Base-by-base conservation (phyloP, 2,113 vertebrate genomes). In the Gymnorhina tibicen region DNA sequence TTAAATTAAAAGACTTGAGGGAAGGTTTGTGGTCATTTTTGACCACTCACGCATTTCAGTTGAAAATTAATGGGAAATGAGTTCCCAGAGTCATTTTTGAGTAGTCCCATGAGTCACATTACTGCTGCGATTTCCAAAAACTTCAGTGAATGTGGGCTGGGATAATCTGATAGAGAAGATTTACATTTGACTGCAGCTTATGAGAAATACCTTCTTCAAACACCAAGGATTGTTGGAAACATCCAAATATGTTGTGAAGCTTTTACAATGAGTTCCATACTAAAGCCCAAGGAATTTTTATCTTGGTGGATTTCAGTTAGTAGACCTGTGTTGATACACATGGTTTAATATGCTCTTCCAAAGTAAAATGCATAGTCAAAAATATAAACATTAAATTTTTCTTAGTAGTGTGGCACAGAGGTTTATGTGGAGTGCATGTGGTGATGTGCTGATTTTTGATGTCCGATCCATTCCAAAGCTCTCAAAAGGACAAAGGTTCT, bases 1-100 rank as follows among this genome's bases (percentile, higher is more conserved):
- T 95, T 93, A 90, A 84, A 88, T 92, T 63, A 86, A 67, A 91
- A 93, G 72, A 81, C 79, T 86, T 78, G 72, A 72, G 79, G 82
- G 64, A 92, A 81, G 66, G 68, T 92, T 96, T 96, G 35, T 60
- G 92, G 95, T 96, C 90, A 93, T 94, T 94, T 96, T 75, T 4
- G 47, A 88, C 67, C 50, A 67, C 50, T 96, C 44, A 70, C 0
- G 1, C 44, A 42, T 91, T 90, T 96, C n/a, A 74, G 1, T 52
- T 84, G 55, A 93, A 90, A 93, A 68, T 88, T 72, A 93, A 86
- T 78, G 64, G 79, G 83, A 94, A 90, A 59, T 86, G 41, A 16
- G 6, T 90, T 86, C 50, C 60, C n/a, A 70, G 67, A 77, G 30
- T 90, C 60, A 90, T 64, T 20, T 13, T 3, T 2, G 1, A 59